Evolutionary conservation across 2,888 invertebrate genomes (phyloP), one percentile per base, ranked within the genome.

Genomic region (Meiosimyza platycephala): DNA sequence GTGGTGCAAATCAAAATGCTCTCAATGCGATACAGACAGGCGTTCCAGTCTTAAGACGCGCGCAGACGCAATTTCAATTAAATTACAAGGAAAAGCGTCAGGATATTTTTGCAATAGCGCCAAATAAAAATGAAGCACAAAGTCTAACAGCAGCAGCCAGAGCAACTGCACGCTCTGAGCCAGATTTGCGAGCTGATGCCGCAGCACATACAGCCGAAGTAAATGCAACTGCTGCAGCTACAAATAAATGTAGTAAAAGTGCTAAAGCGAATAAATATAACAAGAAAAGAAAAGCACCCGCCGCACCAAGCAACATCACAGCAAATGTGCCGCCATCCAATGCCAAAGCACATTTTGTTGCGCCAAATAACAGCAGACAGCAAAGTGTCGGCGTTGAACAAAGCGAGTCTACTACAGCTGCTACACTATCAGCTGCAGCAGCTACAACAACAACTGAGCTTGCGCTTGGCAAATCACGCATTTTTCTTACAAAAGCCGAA

Each of bases 231-330:
- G 18, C n/a, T 50, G 15, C 48, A 6, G 11, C 18, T 15, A 55
- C 4, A 13, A 16, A 16, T 40, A 62, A 11, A 22, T 13, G n/a
- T 16, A 40, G 33, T 18, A 47, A 47, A 40, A 13, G 16, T 18
- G n/a, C 40, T 2, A 63, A 40, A 51, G 15, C 13, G 6, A 76
- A 86, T 81, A 76, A 88, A 85, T 85, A 90, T 90, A 79, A 80
- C 72, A 92, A 92, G 81, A 92, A 92, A 80, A 92, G 94, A 84
- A 94, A 94, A 86, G 93, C 94, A 83, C 94, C 94, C 3, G 77
- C 80, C n/a, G 81, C 78, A 3, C 83, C 81, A 62, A 28, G 9
- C 40, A 62, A 7, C 6, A 40, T 40, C 9, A 40, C 40, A 9
- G 6, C 40, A 40, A 40, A 9, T 40, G 6, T 40, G 40, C n/a